Evolutionary conservation across 2,113 vertebrate species (phyloP), one percentile per base, ranked within the genome.

Genomic region (Seriola quinqueradiata): DNA sequence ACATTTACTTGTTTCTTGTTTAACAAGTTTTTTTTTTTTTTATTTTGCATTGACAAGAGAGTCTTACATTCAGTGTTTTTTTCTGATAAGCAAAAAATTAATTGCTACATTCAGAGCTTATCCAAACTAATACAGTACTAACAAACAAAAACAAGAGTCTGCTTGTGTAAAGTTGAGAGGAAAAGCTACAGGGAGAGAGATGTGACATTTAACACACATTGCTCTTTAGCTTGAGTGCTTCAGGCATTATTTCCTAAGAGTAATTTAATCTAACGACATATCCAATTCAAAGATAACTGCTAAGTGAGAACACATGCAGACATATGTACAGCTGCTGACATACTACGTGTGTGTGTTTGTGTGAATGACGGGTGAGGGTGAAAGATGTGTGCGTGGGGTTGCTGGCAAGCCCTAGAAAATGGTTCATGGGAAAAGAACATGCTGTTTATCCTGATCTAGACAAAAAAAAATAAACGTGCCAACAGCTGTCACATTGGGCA

Each of bases 381-480:
- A 23, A 55, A 55, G 8, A 55, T 60, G 70, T 71, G 48, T 66
- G 54, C 60, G 42, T 36, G 77, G 68, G 19, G 48, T 79, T 38
- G 48, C 68, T 90, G 81, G 81, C 74, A 64, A 80, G 65, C n/a
- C 58, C 50, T 7, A 38, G 57, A 61, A 52, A 90, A 77, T 5
- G 61, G 28, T 92, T 92, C 90, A 78, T 92, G 87, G 90, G 90
- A 94, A 90, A 90, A 70, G 50, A 54, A 46, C 82, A 42, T 78
- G 40, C 40, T 42, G 81, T 89, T 90, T 83, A 77, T 86, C 60
- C 48, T 10, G 82, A 81, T 84, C 82, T 55, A 42, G 81, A 72
- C 19, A 60, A 76, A 88, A 88, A 81, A 86, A 84, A 89, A 80
- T 71, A 83, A 85, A 81, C 3, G 28, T 70, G 72, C 84, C 84